A percentile compares a stretch with the other conserved stretches of the same genome.
phyloP scores from a whole-genome alignment of 2,888 invertebrate species.

The Trachelus iudaicus region DNA sequence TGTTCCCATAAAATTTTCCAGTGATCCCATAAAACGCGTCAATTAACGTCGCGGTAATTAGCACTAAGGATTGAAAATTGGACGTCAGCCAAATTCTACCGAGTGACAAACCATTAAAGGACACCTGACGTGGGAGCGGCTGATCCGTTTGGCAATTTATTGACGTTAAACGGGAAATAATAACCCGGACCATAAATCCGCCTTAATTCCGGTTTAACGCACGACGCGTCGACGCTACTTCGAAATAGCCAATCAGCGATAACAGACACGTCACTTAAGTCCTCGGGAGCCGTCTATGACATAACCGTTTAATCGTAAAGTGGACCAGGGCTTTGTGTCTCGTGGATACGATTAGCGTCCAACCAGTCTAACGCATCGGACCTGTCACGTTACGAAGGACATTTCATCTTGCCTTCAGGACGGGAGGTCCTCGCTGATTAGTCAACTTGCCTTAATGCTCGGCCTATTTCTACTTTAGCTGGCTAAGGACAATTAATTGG shows the following conservation, averaged over 20 bases:
- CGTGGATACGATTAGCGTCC: background rate
- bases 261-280: conserved; percentile 47
- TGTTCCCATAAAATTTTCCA: background rate
- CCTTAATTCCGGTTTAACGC: conserved; percentile 41
- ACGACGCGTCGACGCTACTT: background rate
- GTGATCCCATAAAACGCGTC: background rate
- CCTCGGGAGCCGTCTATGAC: conserved; percentile 15
- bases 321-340: background rate
- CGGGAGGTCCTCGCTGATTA: background rate
- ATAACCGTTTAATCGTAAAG: conserved; percentile 36
- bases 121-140: background rate
- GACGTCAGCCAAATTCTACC: background rate
- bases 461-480: background rate
- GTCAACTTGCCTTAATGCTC: background rate
- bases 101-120: background rate
- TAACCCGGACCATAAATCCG: conserved; percentile 49
- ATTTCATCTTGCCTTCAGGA: background rate
- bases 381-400: background rate
- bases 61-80: background rate
- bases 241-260: conserved; percentile 47
- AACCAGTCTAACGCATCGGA: background rate
- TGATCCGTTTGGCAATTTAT: conserved; percentile 40
- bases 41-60: background rate
- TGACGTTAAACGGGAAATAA: conserved; percentile 51
- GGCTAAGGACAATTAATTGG: conserved; percentile 18